Percentiles rank a stretch among this genome's conserved stretches.
phyloP scores from a whole-genome alignment of 2,113 vertebrate genomes.

The Azemiops feae region DNA sequence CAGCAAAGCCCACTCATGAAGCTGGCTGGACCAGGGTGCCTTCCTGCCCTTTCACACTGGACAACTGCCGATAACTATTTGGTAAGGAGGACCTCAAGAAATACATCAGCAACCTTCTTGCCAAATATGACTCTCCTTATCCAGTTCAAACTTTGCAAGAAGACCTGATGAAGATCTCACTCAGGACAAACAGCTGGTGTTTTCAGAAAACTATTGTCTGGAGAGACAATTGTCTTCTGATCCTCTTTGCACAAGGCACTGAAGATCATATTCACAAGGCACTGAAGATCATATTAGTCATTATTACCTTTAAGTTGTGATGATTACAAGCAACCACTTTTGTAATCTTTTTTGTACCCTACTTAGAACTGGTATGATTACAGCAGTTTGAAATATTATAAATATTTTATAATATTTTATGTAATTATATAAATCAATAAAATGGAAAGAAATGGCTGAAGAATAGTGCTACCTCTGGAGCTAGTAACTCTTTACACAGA shows the following conservation, averaged over 20 bases:
- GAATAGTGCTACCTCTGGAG: neutral
- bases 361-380: neutral
- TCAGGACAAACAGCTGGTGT: neutral
- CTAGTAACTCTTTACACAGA: neutral
- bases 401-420: neutral
- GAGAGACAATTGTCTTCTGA: neutral
- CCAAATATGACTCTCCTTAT: neutral
- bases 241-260: neutral
- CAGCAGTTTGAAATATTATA: neutral
- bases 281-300: neutral
- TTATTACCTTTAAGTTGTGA: neutral
- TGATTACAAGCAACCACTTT: neutral
- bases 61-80: neutral
- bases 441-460: neutral
- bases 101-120: neutral
- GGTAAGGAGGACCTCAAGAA: neutral
- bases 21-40: neutral
- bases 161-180: neutral
- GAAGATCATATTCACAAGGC: neutral
- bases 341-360: neutral
- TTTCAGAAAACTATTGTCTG: neutral
- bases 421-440: neutral
- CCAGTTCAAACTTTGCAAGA: neutral
- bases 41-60: neutral
- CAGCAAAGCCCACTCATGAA: neutral